phyloP scores from a whole-genome alignment of 2,797 vertebrate species.

The Sebastes reedi region DNA sequence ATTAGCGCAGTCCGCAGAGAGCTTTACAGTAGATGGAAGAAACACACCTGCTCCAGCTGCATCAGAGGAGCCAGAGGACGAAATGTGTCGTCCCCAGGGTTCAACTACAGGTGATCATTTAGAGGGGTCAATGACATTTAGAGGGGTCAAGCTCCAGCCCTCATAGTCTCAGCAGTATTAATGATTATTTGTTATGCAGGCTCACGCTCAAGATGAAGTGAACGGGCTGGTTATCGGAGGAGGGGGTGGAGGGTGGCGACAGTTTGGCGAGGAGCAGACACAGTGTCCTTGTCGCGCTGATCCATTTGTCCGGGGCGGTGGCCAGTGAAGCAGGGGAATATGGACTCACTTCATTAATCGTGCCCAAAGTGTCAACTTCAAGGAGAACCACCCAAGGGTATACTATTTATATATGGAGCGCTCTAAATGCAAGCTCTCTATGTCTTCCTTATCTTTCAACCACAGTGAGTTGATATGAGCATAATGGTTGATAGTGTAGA shows the following conservation, averaged over 20 bases:
- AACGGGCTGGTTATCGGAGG: conserved; percentile 27
- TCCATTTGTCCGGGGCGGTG: conserved; percentile 61
- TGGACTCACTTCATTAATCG: conserved; percentile 76
- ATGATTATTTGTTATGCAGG: conserved; percentile 71
- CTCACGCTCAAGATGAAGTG: conserved; percentile 59
- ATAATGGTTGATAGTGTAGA: conserved; percentile 36
- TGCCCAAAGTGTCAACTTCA: conserved; percentile 71
- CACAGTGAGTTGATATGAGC: conserved; percentile 49
- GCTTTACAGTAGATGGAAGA: conserved; percentile 25
- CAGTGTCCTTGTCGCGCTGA: conserved; percentile 72
- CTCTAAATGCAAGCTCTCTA: conserved; percentile 17
- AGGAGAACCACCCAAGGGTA: conserved; percentile 68
- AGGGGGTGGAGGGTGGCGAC: conserved; percentile 1
- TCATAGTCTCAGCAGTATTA: conserved; percentile 53
- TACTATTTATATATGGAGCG: conserved; percentile 52
- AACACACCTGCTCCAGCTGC: conserved; percentile 64
- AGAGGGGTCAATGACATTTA: conserved; percentile 69
- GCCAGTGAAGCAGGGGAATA: conserved; percentile 51
- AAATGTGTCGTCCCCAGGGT: conserved; percentile 58
- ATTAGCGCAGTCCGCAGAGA: conserved; percentile 38
- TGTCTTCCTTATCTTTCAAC: conserved; percentile 63
- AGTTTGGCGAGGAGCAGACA: conserved; percentile 54
- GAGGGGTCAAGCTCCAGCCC: conserved; percentile 65
- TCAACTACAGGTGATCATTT: conserved; percentile 76
- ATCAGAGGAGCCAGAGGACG: conserved; percentile 26